These are phyloP conservation scores for Bungarus multicinctus DNA, from an alignment of 2,113 vertebrate species.

Conservation along the genomic window DNA sequence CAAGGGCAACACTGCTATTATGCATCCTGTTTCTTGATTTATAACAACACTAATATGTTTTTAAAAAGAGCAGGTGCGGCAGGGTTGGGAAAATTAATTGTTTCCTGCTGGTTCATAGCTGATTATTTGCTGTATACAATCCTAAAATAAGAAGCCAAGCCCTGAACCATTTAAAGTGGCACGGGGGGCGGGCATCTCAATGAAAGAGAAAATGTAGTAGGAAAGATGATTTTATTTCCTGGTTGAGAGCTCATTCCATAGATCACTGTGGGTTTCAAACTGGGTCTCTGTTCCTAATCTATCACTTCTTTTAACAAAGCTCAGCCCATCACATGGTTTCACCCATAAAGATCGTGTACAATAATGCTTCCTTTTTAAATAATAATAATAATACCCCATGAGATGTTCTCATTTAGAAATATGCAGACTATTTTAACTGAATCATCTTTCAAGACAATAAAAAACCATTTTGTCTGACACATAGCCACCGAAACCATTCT, in stretches of 20 bases:
- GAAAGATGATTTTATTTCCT: background rate
- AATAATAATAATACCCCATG: background rate
- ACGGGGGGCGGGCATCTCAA: background rate
- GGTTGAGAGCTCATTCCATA: background rate
- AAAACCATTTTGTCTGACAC: background rate
- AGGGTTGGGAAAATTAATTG: slow-evolving; percentile 70
- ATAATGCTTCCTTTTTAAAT: background rate
- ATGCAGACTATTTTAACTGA: background rate
- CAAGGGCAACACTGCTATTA: slow-evolving; percentile 76
- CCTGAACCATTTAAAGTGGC: slow-evolving; percentile 21
- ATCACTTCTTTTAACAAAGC: background rate
- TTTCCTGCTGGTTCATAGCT: slow-evolving; percentile 51
- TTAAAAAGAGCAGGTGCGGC: slow-evolving; percentile 63
- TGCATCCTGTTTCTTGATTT: slow-evolving; percentile 77
- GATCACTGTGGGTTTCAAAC: background rate
- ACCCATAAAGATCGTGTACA: background rate
- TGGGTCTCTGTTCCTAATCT: background rate
- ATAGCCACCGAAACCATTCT: background rate
- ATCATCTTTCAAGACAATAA: background rate
- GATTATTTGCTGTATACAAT: slow-evolving; percentile 36
- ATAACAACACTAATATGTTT: slow-evolving; percentile 75
- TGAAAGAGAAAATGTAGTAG: background rate
- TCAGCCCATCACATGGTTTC: background rate
- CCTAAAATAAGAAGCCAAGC: slow-evolving; percentile 1
- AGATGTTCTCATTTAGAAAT: background rate